These are phyloP conservation scores for Ptilonorhynchus violaceus DNA, from an alignment of 2,113 vertebrate species.

Conservation along the genomic window DNA sequence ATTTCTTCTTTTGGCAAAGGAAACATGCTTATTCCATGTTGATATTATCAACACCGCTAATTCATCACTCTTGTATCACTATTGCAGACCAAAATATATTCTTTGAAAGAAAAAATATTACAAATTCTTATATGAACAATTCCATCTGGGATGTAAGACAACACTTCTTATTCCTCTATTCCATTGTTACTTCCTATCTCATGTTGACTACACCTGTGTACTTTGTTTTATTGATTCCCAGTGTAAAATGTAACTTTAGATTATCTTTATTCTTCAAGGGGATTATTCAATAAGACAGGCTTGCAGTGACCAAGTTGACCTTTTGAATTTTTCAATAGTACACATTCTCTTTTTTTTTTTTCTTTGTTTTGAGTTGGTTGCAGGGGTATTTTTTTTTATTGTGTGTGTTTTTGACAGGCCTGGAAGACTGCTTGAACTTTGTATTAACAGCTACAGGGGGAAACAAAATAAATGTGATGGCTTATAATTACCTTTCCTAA, in stretches of 20 bases:
- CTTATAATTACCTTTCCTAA: conserved; percentile 23
- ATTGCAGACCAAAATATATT: neutral
- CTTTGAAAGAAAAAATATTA: neutral
- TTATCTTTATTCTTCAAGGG: conserved; percentile 6
- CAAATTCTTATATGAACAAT: neutral
- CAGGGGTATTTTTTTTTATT: neutral
- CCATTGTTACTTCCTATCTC: neutral
- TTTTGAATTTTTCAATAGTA: conserved; percentile 36
- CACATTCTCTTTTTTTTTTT: neutral
- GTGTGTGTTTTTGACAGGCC: neutral
- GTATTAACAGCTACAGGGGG: neutral
- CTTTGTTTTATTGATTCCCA: neutral
- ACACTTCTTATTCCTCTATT: neutral
- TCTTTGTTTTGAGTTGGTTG: neutral
- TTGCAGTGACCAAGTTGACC: conserved; percentile 7
- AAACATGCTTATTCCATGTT: neutral
- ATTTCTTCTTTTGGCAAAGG: neutral
- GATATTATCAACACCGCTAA: neutral
- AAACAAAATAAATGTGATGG: neutral
- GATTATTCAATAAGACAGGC: neutral
- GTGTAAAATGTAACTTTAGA: conserved; percentile 39
- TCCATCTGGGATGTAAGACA: neutral
- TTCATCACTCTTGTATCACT: neutral
- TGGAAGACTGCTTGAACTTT: conserved; percentile 41
- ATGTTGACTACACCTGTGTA: neutral